Conservation (phyloP, 2,797 vertebrate genomes). For the Alosa sapidissima region DNA sequence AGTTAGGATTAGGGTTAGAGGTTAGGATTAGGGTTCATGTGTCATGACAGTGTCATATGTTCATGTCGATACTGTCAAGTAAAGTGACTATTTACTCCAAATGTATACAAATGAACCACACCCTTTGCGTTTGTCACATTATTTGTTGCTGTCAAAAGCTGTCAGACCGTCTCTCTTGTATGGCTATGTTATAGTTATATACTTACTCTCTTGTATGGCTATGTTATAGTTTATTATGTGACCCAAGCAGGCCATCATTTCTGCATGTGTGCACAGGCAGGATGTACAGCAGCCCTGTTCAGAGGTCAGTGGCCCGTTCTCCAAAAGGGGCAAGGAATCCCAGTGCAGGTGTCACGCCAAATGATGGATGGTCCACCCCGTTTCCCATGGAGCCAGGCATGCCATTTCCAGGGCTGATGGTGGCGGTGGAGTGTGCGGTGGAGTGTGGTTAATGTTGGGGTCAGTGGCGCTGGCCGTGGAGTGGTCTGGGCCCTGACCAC, state of each 20-base stretch:
- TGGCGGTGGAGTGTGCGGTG: slow-evolving; percentile 46
- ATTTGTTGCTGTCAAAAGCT: neutral
- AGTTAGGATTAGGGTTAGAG: no score
- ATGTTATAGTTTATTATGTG: neutral
- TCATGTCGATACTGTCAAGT: no score
- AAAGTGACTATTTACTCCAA: neutral
- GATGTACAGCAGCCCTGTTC: neutral
- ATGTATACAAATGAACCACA: neutral
- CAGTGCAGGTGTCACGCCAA: slow-evolving; percentile 62
- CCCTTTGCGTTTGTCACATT: neutral
- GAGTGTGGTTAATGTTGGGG: slow-evolving; percentile 74
- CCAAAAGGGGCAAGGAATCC: slow-evolving; percentile 51
- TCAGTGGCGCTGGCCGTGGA: slow-evolving; percentile 65
- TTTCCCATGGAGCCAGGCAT: neutral
- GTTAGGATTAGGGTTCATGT: no score
- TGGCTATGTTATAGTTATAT: neutral
- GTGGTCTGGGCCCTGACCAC: slow-evolving; percentile 71
- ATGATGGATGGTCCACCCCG: slow-evolving; percentile 44
- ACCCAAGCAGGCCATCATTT: neutral
- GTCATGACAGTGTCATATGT: no score
- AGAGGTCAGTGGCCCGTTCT: neutral
- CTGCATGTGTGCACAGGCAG: neutral
- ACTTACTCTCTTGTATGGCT: neutral
- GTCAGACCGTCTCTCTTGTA: neutral
- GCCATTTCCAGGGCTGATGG: slow-evolving; percentile 18